phyloP scores from a whole-genome alignment of 2,797 vertebrate genomes.

The Lepilemur ruficaudatus region DNA sequence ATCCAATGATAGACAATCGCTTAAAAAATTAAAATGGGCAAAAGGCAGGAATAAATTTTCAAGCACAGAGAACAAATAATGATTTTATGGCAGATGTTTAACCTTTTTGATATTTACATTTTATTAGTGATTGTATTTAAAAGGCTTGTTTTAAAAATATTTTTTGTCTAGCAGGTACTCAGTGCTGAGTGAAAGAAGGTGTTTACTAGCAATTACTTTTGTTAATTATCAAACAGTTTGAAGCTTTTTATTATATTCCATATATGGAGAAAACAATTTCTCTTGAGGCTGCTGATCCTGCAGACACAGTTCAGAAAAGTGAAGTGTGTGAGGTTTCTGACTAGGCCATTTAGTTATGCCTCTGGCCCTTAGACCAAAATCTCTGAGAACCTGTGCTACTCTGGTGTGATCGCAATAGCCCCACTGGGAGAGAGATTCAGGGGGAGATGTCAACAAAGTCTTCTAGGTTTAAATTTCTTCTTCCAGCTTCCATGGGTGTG shows the following conservation, averaged over 20 bases:
- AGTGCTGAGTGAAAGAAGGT: not conserved
- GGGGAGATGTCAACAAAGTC: not conserved
- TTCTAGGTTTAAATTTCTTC: not conserved
- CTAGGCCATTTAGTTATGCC: not conserved
- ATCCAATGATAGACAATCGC: conserved; percentile 22
- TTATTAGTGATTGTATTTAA: conserved; percentile 30
- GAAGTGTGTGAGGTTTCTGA: not conserved
- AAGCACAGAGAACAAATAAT: conserved; percentile 10
- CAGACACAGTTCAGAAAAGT: not conserved
- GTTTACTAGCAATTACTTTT: conserved; percentile 5
- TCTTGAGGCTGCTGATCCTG: not conserved
- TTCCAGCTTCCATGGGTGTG: not conserved
- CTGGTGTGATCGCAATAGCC: not conserved
- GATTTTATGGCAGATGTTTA: not conserved
- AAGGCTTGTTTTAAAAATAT: not conserved
- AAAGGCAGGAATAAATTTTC: not conserved
- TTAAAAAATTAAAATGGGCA: conserved; percentile 22
- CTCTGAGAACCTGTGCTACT: not conserved
- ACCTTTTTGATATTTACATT: conserved; percentile 49
- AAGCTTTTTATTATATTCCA: not conserved
- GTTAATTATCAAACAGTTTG: not conserved
- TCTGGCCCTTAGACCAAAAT: not conserved
- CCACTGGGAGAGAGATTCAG: not conserved
- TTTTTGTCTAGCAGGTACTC: not conserved
- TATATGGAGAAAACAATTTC: not conserved